Evolutionary conservation across 2,113 vertebrate genomes (phyloP), one percentile per base, ranked within the genome.

Genomic region (Scopus umbretta): DNA sequence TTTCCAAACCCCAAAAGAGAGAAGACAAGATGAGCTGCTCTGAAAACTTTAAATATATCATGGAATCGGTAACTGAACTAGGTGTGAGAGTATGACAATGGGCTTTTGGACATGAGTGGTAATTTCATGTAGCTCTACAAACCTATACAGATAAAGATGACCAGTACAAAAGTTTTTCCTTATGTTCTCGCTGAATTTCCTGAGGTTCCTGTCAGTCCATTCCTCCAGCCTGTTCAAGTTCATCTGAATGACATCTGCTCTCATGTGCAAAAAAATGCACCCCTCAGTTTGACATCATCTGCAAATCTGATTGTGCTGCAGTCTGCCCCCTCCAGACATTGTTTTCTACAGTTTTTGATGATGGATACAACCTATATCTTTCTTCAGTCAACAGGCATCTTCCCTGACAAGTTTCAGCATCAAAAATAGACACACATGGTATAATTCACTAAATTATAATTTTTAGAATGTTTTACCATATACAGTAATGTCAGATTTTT

Each of bases 401-500:
- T 70, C 32, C 25, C 25, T 45, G 16, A 83, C 42, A 71, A 75
- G 15, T 40, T 85, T 87, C 56, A 92, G 43, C 43, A 79, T 32
- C 13, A 83, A 50, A 73, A 89, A 9, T 2, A 70, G 17, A 86
- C 10, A 92, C 10, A 25, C 7, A 38, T 10, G 20, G 38, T 56
- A n/a, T 19, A 96, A 93, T 84, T 65, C 56, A 90, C 26, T 88
- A 63, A 79, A 80, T 32, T 43, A 6, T 20, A 15, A 55, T 94
- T 94, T 89, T 96, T 95, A 96, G 88, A 59, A 92, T 90, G 62
- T 86, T 74, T 88, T 93, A 92, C 85, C 27, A 59, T 55, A 27
- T 74, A 91, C 27, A 75, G 91, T 75, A 93, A 95, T 75, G 25
- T 52, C 56, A 95, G 53, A 84, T 66, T 86, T 91, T 93, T 75